Evolutionary conservation across 2,888 invertebrate genomes (phyloP).

Genomic region (Timandra comae): DNA sequence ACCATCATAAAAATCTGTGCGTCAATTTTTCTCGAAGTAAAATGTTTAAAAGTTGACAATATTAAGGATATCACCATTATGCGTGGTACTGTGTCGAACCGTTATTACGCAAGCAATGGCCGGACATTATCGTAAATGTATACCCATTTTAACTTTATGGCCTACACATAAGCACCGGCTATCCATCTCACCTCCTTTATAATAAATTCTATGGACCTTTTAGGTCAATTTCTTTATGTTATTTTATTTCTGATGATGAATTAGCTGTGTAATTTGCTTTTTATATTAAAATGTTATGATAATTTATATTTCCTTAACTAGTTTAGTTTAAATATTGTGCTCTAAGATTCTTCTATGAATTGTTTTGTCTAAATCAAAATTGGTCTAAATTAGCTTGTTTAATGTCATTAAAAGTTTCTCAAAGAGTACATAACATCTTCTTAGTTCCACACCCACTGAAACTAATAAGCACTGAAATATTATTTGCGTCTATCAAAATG

Average conservation of each 20-base stretch:
- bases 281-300: no score
- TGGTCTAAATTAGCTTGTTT: no score
- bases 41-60: slow-evolving; percentile 22
- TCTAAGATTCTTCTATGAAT: no score
- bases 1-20: background rate
- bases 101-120: slow-evolving; percentile 49
- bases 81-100: slow-evolving; percentile 41
- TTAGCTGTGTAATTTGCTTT: background rate
- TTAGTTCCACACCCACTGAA: no score
- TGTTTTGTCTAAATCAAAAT: no score
- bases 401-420: no score
- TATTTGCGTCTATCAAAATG: no score
- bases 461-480: no score
- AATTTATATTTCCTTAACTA: no score
- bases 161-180: slow-evolving; percentile 37
- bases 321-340: no score
- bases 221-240: slow-evolving; percentile 20
- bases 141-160: slow-evolving; percentile 56
- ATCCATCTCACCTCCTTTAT: slow-evolving; percentile 33
- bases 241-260: slow-evolving; percentile 6
- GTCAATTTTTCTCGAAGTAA: slow-evolving; percentile 1
- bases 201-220: slow-evolving; percentile 24
- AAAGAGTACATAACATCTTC: no score
- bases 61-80: slow-evolving; percentile 29
- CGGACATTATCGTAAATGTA: slow-evolving; percentile 57